Base-by-base conservation (phyloP, 1,140 invertebrate genomes). In the Caenorhabditis inopinata region DNA sequence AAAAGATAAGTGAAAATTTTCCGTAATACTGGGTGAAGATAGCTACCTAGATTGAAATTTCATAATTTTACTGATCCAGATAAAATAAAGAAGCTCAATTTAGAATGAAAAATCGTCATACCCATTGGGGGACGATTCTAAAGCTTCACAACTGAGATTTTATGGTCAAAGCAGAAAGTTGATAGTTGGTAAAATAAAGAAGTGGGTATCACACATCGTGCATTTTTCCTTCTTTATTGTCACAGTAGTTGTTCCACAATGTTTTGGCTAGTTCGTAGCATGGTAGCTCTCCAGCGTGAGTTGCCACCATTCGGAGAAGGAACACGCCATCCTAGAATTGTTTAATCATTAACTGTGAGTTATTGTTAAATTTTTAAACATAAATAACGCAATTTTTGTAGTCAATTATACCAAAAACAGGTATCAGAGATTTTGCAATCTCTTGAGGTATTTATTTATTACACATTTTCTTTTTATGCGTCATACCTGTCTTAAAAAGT, bases 161-260 rank as follows among this genome's bases (percentile, higher is more conserved):
- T 18, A 68, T 68, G 32, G 38, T 68, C 4, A 38, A 21, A 58
- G 12, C 35, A 32, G 53, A 32, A 1, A 38, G n/a, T 42, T 29
- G 18, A 7, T 14, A 21, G n/a, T 42, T 7, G 2, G 18, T 35
- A 23, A 23, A 38, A 14, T 18, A 29, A 38, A 5, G 38, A 42
- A 42, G 38, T 42, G 5, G 38, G 18, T 29, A 35, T 53, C 79
- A 88, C 38, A 88, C 85, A 53, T 88, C 87, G 77, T 88, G 87
- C 81, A 86, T 85, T 81, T 88, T 88, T 46, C 86, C 86, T 53
- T 89, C 88, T 78, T 88, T 89, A 51, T 88, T 86, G 75, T 88
- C 88, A 68, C 85, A 85, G 77, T 84, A 88, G 68, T 86, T 87
- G 47, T 82, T 85, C 87, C 87, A 88, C 16, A 88, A 75, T 46